phyloP scores from a whole-genome alignment of 1,140 invertebrate genomes.

The Planococcus citri region DNA sequence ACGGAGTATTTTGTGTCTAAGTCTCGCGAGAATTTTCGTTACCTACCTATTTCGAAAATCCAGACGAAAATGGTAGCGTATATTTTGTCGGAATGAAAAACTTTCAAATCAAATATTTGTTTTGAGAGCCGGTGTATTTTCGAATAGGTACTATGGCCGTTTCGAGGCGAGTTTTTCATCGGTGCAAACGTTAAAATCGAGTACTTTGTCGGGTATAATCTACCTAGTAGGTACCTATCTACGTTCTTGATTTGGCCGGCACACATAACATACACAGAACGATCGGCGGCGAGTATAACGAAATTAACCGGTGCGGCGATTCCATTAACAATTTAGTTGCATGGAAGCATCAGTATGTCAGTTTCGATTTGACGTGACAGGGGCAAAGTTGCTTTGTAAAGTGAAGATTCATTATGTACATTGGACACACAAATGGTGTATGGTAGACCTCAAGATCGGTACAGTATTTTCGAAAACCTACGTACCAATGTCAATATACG shows the following conservation, averaged over 20 bases:
- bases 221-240: no score
- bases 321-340: neutral
- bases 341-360: neutral
- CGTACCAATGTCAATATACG: neutral
- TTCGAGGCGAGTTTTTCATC: neutral
- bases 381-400: neutral
- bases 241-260: neutral
- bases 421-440: neutral
- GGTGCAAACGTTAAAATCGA: neutral
- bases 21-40: constrained; percentile 1
- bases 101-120: constrained; percentile 4
- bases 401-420: neutral
- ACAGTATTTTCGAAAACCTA: neutral
- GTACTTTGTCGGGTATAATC: neutral
- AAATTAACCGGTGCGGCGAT: neutral
- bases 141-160: neutral
- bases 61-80: neutral
- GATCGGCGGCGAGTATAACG: neutral
- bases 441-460: no score
- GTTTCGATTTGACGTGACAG: neutral
- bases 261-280: no score
- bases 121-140: neutral
- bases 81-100: neutral
- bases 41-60: neutral
- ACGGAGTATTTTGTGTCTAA: neutral